A percentile compares a stretch with the other conserved stretches of the same genome.
Evolutionary conservation across 2,797 vertebrate species (phyloP).

Genomic region (Pampus argenteus): DNA sequence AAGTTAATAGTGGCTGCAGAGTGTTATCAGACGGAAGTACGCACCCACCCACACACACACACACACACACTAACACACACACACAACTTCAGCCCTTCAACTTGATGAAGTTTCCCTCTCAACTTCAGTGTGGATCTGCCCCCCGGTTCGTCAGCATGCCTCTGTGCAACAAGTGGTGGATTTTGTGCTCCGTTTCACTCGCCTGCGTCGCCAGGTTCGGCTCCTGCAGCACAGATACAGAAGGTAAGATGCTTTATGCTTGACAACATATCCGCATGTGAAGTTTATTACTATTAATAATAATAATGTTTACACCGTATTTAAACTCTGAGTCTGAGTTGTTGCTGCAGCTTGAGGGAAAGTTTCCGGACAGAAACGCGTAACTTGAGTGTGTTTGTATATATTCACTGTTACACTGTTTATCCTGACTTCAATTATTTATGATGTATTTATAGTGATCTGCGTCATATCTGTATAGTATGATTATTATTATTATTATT

Average conservation of each 20-base stretch:
- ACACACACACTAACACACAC: background rate
- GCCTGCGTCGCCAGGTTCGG: conserved; percentile 31
- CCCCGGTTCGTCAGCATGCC: conserved; percentile 61
- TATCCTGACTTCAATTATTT: rapidly evolving
- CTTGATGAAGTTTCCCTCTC: conserved; percentile 60
- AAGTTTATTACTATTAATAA: background rate
- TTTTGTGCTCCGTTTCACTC: conserved; percentile 56
- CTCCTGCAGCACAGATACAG: conserved; percentile 31
- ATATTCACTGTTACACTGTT: background rate
- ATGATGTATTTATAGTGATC: background rate
- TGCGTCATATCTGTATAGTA: rapidly evolving
- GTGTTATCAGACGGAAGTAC: conserved; percentile 77
- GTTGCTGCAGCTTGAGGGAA: background rate
- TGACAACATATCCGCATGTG: too few species aligned
- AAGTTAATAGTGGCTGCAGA: background rate
- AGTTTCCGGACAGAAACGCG: background rate
- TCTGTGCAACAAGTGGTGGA: conserved; percentile 44
- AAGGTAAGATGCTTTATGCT: conserved; percentile 77
- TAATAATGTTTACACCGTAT: background rate
- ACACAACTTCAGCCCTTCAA: conserved; percentile 49
- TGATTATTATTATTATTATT: too few species aligned
- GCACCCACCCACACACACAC: conserved; percentile 29
- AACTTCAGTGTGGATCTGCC: conserved; percentile 32
- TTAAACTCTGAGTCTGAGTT: background rate
- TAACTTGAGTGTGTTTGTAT: conserved; percentile 32